A percentile compares a stretch with the other conserved stretches of the same genome.
Evolutionary conservation across 2,113 vertebrate genomes (phyloP).

Genomic region (Solea senegalensis): DNA sequence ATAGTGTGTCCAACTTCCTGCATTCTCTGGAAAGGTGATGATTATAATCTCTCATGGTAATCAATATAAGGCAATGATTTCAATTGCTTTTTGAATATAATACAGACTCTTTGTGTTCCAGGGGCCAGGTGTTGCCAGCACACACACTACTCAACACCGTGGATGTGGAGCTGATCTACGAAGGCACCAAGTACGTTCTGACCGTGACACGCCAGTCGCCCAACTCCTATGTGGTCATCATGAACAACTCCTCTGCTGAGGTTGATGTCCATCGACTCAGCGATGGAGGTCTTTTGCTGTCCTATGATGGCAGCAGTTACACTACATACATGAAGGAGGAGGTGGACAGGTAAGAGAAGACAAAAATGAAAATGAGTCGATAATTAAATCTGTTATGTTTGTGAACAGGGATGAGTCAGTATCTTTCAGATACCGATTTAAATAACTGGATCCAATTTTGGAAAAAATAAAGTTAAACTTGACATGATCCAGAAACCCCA

Average conservation of each 20-base stretch:
- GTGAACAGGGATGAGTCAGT: no score
- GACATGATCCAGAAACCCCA: no score
- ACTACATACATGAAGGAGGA: constrained; percentile 99
- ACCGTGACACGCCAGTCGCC: constrained; percentile 97
- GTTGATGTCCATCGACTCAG: constrained; percentile 96
- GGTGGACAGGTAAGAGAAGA: constrained; percentile 88
- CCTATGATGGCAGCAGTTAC: constrained; percentile 97
- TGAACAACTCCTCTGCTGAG: constrained; percentile 91
- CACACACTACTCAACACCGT: constrained; percentile 96
- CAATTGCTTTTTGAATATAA: neutral
- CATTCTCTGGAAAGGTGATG: constrained; percentile 95
- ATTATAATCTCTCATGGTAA: neutral
- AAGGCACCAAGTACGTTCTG: constrained; percentile 93
- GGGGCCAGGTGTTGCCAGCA: constrained; percentile 95
- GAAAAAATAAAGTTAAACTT: no score
- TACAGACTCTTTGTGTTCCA: constrained; percentile 44
- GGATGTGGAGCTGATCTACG: constrained; percentile 96
- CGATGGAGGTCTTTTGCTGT: constrained; percentile 93
- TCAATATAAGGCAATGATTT: neutral
- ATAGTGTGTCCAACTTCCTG: constrained; percentile 97
- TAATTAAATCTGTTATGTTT: neutral
- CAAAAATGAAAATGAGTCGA: neutral
- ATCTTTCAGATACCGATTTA: no score
- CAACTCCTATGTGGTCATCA: constrained; percentile 97
- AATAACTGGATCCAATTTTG: no score